These are phyloP conservation scores for Pipistrellus pipistrellus DNA, from an alignment of 2,797 vertebrate species.

Conservation along the genomic window DNA sequence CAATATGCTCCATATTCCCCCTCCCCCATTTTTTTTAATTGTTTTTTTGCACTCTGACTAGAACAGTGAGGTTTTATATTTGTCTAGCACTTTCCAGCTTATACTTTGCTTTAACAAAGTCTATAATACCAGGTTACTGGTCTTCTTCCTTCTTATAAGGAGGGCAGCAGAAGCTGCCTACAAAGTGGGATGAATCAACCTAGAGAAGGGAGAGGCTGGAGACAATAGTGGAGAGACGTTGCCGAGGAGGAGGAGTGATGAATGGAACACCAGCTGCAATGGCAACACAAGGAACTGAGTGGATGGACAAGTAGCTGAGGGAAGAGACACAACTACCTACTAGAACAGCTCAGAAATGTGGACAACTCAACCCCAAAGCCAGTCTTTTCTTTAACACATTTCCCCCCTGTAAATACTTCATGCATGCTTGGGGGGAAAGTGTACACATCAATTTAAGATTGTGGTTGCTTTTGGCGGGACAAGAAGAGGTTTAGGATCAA, in stretches of 20 bases:
- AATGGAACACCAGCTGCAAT: not conserved
- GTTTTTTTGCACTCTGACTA: not conserved
- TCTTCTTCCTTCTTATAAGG: not conserved
- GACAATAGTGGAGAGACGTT: not conserved
- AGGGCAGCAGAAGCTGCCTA: not conserved
- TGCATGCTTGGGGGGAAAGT: not conserved
- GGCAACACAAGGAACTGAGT: fast-evolving
- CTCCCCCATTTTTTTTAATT: too few species aligned
- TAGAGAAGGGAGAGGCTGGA: not conserved
- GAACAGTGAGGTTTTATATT: not conserved
- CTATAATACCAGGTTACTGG: not conserved
- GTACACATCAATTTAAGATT: not conserved
- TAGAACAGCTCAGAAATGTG: not conserved
- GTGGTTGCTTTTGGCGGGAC: not conserved
- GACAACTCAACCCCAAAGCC: not conserved
- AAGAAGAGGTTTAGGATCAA: not conserved
- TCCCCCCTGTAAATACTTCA: not conserved
- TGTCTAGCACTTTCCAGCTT: not conserved
- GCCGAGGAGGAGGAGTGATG: not conserved
- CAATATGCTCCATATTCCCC: fast-evolving
- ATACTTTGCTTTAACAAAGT: conserved; percentile 5
- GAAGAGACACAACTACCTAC: not conserved
- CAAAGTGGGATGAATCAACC: not conserved
- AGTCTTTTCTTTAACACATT: not conserved
- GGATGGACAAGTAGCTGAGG: not conserved